Conservation (phyloP, 1,140 invertebrate species). For the Asobara japonica region DNA sequence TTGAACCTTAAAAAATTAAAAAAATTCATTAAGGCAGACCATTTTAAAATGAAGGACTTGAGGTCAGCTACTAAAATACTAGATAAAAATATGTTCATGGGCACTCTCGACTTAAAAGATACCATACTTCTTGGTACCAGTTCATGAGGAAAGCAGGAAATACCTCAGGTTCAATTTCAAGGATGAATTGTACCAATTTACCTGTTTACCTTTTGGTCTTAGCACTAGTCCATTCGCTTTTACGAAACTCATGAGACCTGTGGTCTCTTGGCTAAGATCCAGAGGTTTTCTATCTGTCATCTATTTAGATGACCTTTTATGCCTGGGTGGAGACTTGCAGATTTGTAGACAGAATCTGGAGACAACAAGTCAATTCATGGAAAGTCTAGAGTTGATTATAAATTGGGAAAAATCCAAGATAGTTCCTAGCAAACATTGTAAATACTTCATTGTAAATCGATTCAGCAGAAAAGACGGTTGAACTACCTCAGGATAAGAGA, state of each 20-base stretch:
- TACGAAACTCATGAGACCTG: conserved; percentile 15
- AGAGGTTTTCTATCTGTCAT: conserved; percentile 15
- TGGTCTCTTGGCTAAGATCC: neutral
- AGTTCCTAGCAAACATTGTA: conserved; percentile 5
- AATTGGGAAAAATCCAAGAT: neutral
- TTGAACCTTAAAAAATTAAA: conserved; percentile 28
- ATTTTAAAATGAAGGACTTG: conserved; percentile 29
- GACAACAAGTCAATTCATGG: neutral
- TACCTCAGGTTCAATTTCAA: conserved; percentile 25
- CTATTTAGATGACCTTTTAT: conserved; percentile 18
- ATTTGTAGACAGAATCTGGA: neutral
- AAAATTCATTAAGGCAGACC: conserved; percentile 3
- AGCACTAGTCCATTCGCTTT: neutral
- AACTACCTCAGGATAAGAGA: neutral
- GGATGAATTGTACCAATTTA: conserved; percentile 14
- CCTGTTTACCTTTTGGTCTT: conserved; percentile 40
- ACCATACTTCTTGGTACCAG: conserved; percentile 21
- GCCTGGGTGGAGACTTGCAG: neutral
- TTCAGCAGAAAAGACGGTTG: neutral
- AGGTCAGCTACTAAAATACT: conserved; percentile 13
- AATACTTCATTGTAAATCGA: conserved; percentile 6
- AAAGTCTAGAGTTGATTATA: neutral
- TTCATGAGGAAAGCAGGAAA: conserved; percentile 1
- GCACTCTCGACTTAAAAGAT: conserved; percentile 20
- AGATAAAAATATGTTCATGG: neutral